Percentiles rank a stretch among this genome's conserved stretches.
Evolutionary conservation across 2,113 vertebrate genomes (phyloP).

Genomic region (Paraplagusia blochii): DNA sequence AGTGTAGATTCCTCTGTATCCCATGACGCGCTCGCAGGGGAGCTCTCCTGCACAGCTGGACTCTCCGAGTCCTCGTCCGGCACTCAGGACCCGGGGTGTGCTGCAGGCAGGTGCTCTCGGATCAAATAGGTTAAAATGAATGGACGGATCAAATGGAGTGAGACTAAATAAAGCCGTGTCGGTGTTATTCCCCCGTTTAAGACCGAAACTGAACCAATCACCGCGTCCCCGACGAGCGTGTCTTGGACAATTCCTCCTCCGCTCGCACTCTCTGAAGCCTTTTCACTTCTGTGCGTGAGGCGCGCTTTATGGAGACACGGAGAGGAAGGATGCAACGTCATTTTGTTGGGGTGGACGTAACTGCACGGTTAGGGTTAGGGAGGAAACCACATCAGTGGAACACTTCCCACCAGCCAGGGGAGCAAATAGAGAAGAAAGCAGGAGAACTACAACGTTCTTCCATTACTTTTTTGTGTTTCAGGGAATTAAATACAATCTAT

Average conservation of each 20-base stretch:
- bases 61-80: slow-evolving; percentile 25
- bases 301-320: slow-evolving; percentile 66
- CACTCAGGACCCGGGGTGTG: slow-evolving; percentile 33
- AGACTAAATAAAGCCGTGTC: not conserved
- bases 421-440: no score
- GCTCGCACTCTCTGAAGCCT: slow-evolving; percentile 35
- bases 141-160: not conserved
- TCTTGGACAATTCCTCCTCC: slow-evolving; percentile 34
- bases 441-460: no score
- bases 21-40: slow-evolving; percentile 47
- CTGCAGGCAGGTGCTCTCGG: slow-evolving; percentile 68
- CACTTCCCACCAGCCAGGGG: no score
- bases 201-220: slow-evolving; percentile 17
- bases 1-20: slow-evolving; percentile 38
- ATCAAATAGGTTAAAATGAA: not conserved
- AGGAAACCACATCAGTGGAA: not conserved
- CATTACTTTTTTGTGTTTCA: no score
- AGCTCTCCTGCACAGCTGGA: slow-evolving; percentile 46
- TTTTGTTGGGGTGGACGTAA: slow-evolving; percentile 31
- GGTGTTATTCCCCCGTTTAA: not conserved
- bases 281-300: slow-evolving; percentile 39
- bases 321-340: slow-evolving; percentile 74
- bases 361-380: not conserved
- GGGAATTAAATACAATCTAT: no score
- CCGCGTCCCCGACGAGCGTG: slow-evolving; percentile 20